Base-by-base conservation (phyloP, 2,888 invertebrate genomes). In the Gnatocerus cornutus region DNA sequence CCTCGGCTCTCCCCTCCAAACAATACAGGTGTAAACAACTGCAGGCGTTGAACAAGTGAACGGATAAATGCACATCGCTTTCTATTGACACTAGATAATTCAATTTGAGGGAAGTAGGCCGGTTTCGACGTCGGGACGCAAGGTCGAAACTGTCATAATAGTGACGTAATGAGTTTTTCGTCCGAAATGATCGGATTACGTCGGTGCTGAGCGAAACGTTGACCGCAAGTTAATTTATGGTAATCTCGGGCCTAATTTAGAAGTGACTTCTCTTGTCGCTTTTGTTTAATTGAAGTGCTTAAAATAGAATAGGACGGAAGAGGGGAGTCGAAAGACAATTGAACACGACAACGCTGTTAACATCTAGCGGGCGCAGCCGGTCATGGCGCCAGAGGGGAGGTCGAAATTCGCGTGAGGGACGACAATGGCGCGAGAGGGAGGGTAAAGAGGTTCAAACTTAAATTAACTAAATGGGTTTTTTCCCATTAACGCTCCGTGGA, bases 361-460 rank as follows among this genome's bases (percentile, higher is more conserved):
- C 16, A 46, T n/a, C 21, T 21, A 21, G 13, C 21, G 48, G 14
- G 14, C n/a, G 8, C 48, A 21, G 27, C 9, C 29, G 48, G 27
- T 46, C n/a, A 53, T 53, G 53, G 53, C 53, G 53, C 13, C 37
- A 7, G 53, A 37, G 37, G 53, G 53, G 53, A 53, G 33, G 53
- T 9, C 43, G 10, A 12, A 43, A 12, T 12, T 43, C 12, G 43
- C 43, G 43, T 12, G 43, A 13, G 43, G 13, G 43, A 2, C n/a
- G 37, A 21, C 21, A 21, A 21, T 21, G 21, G 21, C 21, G 21
- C 21, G 21, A 4, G 21, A 21, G 21, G 21, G 21, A 21, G 21
- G 21, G 21, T 21, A 21, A 21, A 4, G 4, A 4, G 21, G 1
- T 21, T 21, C 21, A 21, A 21, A 21, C 21, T 21, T 21, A 21